phyloP scores from a whole-genome alignment of 2,888 invertebrate genomes.

The Mamestra brassicae region DNA sequence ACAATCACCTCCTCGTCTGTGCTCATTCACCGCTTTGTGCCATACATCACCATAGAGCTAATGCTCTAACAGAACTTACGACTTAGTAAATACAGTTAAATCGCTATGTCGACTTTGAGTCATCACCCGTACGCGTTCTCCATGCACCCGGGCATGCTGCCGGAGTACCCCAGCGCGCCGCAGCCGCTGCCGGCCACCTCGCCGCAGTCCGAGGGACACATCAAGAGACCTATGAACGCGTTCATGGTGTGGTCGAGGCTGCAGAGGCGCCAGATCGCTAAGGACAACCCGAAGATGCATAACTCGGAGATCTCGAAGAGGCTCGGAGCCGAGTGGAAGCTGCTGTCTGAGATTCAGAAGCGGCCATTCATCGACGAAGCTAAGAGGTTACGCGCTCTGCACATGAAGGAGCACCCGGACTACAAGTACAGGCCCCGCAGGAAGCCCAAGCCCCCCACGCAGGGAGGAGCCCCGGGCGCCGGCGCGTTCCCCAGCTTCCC shows the following conservation, averaged over 20 bases:
- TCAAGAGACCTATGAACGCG: conserved; percentile 99
- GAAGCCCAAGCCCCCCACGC: conserved; percentile 94
- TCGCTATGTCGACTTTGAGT: conserved; percentile 87
- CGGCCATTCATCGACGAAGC: conserved; percentile 99
- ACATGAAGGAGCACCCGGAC: conserved; percentile 98
- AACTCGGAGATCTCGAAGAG: conserved; percentile 97
- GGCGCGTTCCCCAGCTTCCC: conserved; percentile 92
- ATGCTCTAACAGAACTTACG: conserved; percentile 80
- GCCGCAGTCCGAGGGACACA: conserved; percentile 93
- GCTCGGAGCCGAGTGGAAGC: conserved; percentile 98
- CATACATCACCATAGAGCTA: conserved; percentile 80
- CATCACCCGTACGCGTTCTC: conserved; percentile 90
- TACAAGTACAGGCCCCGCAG: conserved; percentile 97
- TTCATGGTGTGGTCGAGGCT: conserved; percentile 99
- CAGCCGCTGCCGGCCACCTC: conserved; percentile 87
- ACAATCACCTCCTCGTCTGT: conserved; percentile 82
- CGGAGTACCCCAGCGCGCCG: conserved; percentile 85
- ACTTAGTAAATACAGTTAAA: conserved; percentile 68
- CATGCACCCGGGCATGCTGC: conserved; percentile 88
- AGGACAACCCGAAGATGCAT: conserved; percentile 98
- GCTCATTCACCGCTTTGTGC: conserved; percentile 86
- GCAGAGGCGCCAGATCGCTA: conserved; percentile 97
- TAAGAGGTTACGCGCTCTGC: conserved; percentile 95
- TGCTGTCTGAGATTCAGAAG: conserved; percentile 96
- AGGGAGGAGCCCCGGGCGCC: conserved; percentile 85